Evolutionary conservation across 2,888 invertebrate species (phyloP).

Genomic region (Leucozona laternaria): DNA sequence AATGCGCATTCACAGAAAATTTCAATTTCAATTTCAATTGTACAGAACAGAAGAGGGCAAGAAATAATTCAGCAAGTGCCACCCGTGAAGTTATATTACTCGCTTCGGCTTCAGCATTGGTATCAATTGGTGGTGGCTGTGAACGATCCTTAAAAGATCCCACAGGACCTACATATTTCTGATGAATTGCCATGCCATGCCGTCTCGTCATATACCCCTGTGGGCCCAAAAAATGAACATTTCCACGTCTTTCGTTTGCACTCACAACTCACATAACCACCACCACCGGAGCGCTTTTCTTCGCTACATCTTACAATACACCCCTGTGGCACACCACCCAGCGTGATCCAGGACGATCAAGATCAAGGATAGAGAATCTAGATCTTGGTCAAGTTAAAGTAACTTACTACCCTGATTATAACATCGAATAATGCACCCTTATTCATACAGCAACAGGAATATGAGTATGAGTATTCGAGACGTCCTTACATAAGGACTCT

Average conservation of each 20-base stretch:
- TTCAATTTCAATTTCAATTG: slow-evolving; percentile 22
- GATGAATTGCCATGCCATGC: neutral
- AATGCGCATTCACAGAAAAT: slow-evolving; percentile 63
- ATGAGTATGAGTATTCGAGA: neutral
- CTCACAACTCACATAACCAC: neutral
- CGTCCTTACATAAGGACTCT: slow-evolving; percentile 31
- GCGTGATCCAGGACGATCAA: slow-evolving; percentile 51
- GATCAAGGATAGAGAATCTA: slow-evolving; percentile 25
- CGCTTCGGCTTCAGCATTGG: slow-evolving; percentile 1
- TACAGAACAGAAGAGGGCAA: slow-evolving; percentile 10
- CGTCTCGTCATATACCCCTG: slow-evolving; percentile 18
- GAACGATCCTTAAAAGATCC: slow-evolving; percentile 61
- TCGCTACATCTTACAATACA: slow-evolving; percentile 46
- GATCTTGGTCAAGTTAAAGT: slow-evolving; percentile 66
- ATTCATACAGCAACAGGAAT: neutral
- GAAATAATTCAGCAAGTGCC: slow-evolving; percentile 61
- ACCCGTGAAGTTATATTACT: slow-evolving; percentile 64
- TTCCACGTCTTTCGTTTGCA: slow-evolving; percentile 49
- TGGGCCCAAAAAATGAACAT: slow-evolving; percentile 58
- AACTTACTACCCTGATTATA: slow-evolving; percentile 61
- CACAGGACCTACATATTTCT: slow-evolving; percentile 1
- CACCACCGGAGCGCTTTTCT: slow-evolving; percentile 29
- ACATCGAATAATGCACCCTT: slow-evolving; percentile 40
- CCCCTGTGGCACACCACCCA: slow-evolving; percentile 70
- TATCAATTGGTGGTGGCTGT: slow-evolving; percentile 38